Evolutionary conservation across 2,888 invertebrate genomes (phyloP), one percentile per base, ranked within the genome.

Genomic region (Parnassius glacialis): DNA sequence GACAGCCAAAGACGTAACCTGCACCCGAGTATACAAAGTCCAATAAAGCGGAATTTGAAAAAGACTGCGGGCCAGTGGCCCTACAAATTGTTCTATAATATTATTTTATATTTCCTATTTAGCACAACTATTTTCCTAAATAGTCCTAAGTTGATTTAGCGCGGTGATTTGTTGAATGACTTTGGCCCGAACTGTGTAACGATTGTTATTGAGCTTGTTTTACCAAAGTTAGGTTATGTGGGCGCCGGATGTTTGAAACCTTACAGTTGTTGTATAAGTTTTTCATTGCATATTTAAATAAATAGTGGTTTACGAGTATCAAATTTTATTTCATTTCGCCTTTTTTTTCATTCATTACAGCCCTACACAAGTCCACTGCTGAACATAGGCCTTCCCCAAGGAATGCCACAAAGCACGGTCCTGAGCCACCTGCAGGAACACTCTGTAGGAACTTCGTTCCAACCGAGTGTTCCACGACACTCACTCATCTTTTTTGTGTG

Each of bases 21-120:
- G 95, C 89, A 95, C 95, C 76, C 90, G 96, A 76, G 84, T 94
- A 69, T 96, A 96, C 93, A 95, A 95, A 79, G 88, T 91, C 70
- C 92, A 93, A 76, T 93, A 94, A 91, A 73, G 61, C 5, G 12
- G 48, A 53, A 52, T 34, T 57, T 64, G 66, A 52, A 54, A 51
- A 85, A 89, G 87, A 87, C 88, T 89, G 88, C 76, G 57, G 79
- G 85, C 77, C 83, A 55, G 67, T 65, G 42, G 78, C 75, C 78
- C 74, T 67, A 55, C 43, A 59, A 72, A 67, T 64, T 73, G 66
- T 75, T 78, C 76, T 79, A 78, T 72, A 71, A 70, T 74, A 70
- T 73, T 72, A 34, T 34, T 34, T 34, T 34, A 34, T 34, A 71
- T 71, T 75, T 71, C 70, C 74, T 75, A 70, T 77, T 72, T 81